Percentiles rank a stretch among this genome's conserved stretches.
Conservation (phyloP, 2,888 invertebrate genomes). For the Ormyrus nitidulus region DNA sequence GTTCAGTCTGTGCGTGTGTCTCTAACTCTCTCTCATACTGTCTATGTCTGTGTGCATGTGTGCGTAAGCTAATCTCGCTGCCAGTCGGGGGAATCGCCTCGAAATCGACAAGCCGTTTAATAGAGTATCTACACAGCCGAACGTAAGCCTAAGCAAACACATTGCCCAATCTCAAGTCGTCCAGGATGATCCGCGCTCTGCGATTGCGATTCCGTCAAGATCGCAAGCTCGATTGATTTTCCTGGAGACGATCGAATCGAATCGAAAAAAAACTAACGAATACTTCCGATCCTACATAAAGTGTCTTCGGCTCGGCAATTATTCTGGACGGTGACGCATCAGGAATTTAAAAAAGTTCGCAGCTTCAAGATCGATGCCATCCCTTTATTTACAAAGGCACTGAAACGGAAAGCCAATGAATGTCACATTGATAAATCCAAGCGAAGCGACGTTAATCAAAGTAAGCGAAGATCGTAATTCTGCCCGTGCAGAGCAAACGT, state of each 20-base stretch:
- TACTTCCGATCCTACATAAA: not conserved
- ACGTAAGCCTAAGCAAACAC: conserved; percentile 28
- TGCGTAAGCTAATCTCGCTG: conserved; percentile 34
- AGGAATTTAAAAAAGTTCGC: not conserved
- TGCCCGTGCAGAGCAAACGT: not conserved
- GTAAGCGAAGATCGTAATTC: too few species aligned
- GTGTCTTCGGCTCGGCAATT: conserved; percentile 8
- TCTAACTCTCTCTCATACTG: not conserved
- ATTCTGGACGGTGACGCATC: not conserved
- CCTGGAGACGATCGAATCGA: too few species aligned
- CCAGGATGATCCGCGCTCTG: not conserved
- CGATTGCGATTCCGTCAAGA: not conserved
- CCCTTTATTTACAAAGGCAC: conserved; percentile 3
- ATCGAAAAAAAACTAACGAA: not conserved
- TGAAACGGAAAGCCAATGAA: conserved; percentile 16
- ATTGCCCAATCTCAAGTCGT: conserved; percentile 26
- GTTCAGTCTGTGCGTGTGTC: too few species aligned
- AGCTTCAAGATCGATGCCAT: conserved; percentile 15
- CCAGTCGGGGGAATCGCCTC: conserved; percentile 11
- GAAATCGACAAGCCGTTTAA: not conserved
- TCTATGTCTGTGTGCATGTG: not conserved
- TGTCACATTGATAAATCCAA: conserved; percentile 3
- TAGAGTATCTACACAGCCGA: conserved; percentile 9
- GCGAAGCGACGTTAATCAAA: not conserved
- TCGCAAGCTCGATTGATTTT: not conserved